Evolutionary conservation across 1,140 invertebrate genomes (phyloP).

Genomic region (Bilobella aurantiaca): DNA sequence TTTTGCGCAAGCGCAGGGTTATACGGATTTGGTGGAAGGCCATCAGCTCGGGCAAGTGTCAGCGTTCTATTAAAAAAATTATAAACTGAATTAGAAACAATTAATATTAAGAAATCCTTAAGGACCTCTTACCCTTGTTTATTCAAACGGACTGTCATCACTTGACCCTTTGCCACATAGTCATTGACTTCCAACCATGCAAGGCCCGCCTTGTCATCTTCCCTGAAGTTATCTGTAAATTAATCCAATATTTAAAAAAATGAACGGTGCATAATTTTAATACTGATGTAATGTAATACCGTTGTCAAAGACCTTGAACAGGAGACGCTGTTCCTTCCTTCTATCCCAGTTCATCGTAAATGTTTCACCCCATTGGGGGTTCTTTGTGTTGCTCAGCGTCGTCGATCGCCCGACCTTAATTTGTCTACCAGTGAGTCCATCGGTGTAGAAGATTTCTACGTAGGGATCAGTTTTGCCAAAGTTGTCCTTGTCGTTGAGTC

Average conservation of each 20-base stretch:
- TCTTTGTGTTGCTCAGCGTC: conserved; percentile 17
- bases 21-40: not conserved
- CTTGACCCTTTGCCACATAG: conserved; percentile 28
- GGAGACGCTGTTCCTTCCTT: conserved; percentile 18
- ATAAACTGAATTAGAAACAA: no score
- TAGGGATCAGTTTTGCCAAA: conserved; percentile 11
- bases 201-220: conserved; percentile 29
- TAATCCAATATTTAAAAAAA: not conserved
- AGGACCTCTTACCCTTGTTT: conserved; percentile 21
- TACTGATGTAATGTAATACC: not conserved
- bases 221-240: conserved; percentile 20
- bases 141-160: conserved; percentile 21
- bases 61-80: no score
- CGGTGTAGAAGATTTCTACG: conserved; percentile 20
- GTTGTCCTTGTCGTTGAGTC: conserved; percentile 3
- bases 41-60: conserved; percentile 2
- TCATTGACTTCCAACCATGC: conserved; percentile 29
- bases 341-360: conserved; percentile 30
- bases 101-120: no score
- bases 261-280: not conserved
- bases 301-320: not conserved
- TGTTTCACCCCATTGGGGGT: conserved; percentile 27
- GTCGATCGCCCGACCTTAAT: conserved; percentile 17
- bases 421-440: conserved; percentile 11
- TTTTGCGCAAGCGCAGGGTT: not conserved